Base-by-base conservation (phyloP, 2,888 invertebrate species). In the Spodoptera picta region DNA sequence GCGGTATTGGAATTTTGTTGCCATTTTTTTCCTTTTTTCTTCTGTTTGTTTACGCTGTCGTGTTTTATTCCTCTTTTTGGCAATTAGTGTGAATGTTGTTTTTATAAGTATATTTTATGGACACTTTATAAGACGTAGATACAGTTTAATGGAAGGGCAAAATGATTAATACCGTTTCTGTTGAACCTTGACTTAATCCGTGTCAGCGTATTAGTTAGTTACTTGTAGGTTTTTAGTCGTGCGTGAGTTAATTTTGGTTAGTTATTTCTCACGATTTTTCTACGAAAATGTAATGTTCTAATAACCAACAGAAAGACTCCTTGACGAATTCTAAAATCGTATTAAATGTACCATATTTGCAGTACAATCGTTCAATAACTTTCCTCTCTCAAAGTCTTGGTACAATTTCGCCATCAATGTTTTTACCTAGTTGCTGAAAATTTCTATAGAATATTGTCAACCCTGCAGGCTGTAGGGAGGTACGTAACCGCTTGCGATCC, bases 401-500 rank as follows among this genome's bases (percentile, higher is more conserved):
- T 36, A 36, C 36, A 36, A 7, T 36, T 36, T 36, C 36, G 2
- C 36, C 1, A 36, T 36, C 36, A 36, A 1, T 7, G 9, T 9
- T 36, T 36, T 36, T 9, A 36, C 7, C 9, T 36, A 36, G 36
- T 36, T 36, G 6, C 36, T 36, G 9, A 36, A 36, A 36, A 36
- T 9, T 7, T 36, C 9, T 7, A 7, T 36, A 9, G 36, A 9
- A 36, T 36, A 9, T 42, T 36, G 58, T 49, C 65, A 90, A 69
- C 91, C 91, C 90, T 90, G 69, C 27, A 45, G 65, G 74, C 72
- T 73, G 83, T 77, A 81, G 77, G 75, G 73, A 73, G 77, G 80
- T 81, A 81, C 79, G 81, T 73, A 77, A 80, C 80, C 71, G 83
- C 83, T 82, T 77, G 83, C 84, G 84, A 88, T 87, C 83, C 80